A percentile compares a stretch with the other conserved stretches of the same genome.
These are phyloP conservation scores for Microplitis deprimator DNA, from an alignment of 2,888 invertebrate species.

Conservation along the genomic window DNA sequence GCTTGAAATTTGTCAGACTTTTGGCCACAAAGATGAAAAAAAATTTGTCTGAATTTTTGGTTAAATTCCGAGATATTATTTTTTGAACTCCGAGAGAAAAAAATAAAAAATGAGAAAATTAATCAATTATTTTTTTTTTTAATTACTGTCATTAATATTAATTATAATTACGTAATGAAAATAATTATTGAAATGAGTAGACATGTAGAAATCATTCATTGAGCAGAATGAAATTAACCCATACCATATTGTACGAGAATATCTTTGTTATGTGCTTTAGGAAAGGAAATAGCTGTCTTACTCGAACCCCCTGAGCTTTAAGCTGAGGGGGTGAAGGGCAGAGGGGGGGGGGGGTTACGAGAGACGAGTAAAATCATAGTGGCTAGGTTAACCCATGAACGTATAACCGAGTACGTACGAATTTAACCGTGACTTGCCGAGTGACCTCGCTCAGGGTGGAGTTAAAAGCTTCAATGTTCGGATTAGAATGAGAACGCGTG, in stretches of 20 bases:
- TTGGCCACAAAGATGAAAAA: too few relatives aligned
- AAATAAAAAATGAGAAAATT: too few relatives aligned
- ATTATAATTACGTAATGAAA: background rate
- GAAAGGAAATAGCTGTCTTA: slow-evolving; percentile 13
- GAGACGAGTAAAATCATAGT: background rate
- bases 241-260: slow-evolving; percentile 15
- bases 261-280: background rate
- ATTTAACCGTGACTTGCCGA: slow-evolving; percentile 35
- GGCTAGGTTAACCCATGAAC: slow-evolving; percentile 27
- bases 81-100: too few relatives aligned
- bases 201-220: slow-evolving; percentile 48
- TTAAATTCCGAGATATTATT: too few relatives aligned
- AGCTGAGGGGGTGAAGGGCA: background rate
- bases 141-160: background rate
- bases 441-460: slow-evolving; percentile 18
- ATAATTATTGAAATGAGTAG: slow-evolving; percentile 16
- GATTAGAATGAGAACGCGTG: background rate
- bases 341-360: background rate
- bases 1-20: too few relatives aligned
- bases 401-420: slow-evolving; percentile 32
- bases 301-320: slow-evolving; percentile 7
- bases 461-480: background rate
- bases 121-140: too few relatives aligned
- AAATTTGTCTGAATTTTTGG: too few relatives aligned
- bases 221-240: slow-evolving; percentile 47